A percentile compares a stretch with the other conserved stretches of the same genome.
Evolutionary conservation across 2,113 vertebrate genomes (phyloP).

Genomic region (Cacatua alba): DNA sequence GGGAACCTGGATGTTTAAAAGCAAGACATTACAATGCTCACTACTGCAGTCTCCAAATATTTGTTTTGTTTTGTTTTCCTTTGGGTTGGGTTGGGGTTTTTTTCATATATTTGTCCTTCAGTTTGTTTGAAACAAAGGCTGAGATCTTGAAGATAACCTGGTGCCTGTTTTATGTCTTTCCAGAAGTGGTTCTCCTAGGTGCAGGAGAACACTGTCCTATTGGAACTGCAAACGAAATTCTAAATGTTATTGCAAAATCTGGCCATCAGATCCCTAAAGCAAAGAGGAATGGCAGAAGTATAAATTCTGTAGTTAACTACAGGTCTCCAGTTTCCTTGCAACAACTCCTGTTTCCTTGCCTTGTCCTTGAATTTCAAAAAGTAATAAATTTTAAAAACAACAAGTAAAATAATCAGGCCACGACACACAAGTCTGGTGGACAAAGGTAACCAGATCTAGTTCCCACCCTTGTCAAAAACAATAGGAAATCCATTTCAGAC

Average conservation of each 20-base stretch:
- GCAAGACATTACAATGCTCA: background rate
- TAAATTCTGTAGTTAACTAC: background rate
- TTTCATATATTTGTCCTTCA: background rate
- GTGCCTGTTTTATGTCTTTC: background rate
- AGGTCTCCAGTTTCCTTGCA: background rate
- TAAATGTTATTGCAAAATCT: background rate
- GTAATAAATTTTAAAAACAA: background rate
- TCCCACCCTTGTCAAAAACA: constrained; percentile 47
- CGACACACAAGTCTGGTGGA: background rate
- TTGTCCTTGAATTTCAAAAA: background rate
- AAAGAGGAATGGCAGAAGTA: background rate
- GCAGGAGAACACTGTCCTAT: background rate
- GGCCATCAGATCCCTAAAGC: background rate
- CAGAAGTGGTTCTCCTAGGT: background rate
- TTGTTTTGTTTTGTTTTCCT: background rate
- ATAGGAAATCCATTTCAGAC: constrained; percentile 48
- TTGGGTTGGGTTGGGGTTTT: background rate
- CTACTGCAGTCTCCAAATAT: background rate
- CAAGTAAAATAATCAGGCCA: constrained; percentile 5
- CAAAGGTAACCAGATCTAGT: constrained; percentile 4
- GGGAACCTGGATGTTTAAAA: background rate
- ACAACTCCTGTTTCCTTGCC: background rate
- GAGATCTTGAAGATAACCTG: background rate
- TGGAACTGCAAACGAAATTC: background rate
- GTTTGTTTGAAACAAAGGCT: background rate